These are phyloP conservation scores for Ophion slaviceki DNA, from an alignment of 2,888 invertebrate genomes.

Conservation along the genomic window DNA sequence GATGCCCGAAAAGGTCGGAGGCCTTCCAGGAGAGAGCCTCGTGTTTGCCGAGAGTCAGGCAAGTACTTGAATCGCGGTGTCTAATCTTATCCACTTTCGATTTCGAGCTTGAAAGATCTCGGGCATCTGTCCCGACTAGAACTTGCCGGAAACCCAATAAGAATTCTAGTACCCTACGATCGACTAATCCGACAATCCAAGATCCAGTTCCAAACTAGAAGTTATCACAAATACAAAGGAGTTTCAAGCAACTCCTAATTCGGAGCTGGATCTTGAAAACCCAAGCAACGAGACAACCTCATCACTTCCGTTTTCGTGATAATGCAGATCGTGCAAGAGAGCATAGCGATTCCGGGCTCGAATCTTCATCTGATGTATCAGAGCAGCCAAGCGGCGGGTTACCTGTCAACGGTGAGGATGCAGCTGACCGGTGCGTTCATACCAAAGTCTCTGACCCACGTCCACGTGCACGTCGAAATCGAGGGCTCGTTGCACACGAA, in stretches of 20 bases:
- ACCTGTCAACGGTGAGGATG: constrained; percentile 96
- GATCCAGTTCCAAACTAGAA: neutral
- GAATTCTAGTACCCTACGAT: too few species aligned
- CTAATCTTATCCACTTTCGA: neutral
- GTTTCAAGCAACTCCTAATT: too few species aligned
- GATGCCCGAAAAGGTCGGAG: constrained; percentile 95
- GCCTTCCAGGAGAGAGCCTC: constrained; percentile 91
- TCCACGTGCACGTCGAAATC: constrained; percentile 96
- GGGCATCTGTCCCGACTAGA: too few species aligned
- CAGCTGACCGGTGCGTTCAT: constrained; percentile 92
- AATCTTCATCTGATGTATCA: constrained; percentile 97
- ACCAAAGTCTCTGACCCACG: constrained; percentile 92
- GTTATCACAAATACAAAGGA: neutral
- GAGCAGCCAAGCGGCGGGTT: constrained; percentile 97
- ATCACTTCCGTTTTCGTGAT: neutral
- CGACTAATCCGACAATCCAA: too few species aligned
- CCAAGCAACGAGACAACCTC: neutral
- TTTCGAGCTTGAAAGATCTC: too few species aligned
- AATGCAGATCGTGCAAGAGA: constrained; percentile 96
- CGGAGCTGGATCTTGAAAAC: neutral
- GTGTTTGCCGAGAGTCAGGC: constrained; percentile 97
- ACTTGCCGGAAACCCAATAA: too few species aligned
- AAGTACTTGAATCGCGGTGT: constrained; percentile 66
- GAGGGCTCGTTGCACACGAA: constrained; percentile 96
- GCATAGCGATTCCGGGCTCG: constrained; percentile 96